phyloP scores from a whole-genome alignment of 1,140 invertebrate genomes.

The Eupeodes corollae region DNA sequence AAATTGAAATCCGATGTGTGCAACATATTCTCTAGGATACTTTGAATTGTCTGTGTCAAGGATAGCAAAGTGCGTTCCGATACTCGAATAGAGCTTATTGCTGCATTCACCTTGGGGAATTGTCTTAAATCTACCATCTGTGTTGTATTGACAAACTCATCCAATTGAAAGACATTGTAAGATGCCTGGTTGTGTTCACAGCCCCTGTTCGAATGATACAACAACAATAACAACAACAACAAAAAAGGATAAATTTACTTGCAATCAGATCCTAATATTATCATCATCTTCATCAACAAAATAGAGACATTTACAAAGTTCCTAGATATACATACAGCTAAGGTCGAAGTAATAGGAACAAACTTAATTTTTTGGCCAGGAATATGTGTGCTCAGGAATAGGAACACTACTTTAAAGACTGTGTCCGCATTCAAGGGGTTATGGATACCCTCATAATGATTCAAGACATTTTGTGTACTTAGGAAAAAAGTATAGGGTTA shows the following conservation, averaged over 20 bases:
- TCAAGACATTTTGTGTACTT: too few relatives aligned
- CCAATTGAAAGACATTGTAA: constrained; percentile 58
- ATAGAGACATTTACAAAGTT: too few relatives aligned
- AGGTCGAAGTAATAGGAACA: too few relatives aligned
- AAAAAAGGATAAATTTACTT: neutral
- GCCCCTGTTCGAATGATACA: constrained; percentile 39
- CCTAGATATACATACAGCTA: too few relatives aligned
- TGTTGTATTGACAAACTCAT: constrained; percentile 51
- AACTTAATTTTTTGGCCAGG: too few relatives aligned
- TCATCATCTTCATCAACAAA: too few relatives aligned
- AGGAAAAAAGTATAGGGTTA: too few relatives aligned
- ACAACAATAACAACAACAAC: neutral
- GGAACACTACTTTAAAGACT: too few relatives aligned
- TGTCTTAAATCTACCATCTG: constrained; percentile 40
- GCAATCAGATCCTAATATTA: neutral
- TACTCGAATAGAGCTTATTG: constrained; percentile 32
- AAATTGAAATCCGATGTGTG: constrained; percentile 53
- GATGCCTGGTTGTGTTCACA: constrained; percentile 56
- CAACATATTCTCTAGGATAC: constrained; percentile 50
- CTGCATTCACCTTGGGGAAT: constrained; percentile 33
- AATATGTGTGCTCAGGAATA: too few relatives aligned
- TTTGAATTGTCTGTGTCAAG: constrained; percentile 46
- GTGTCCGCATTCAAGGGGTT: too few relatives aligned
- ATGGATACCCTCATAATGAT: too few relatives aligned
- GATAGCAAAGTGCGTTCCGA: constrained; percentile 29